A percentile compares a stretch with the other conserved stretches of the same genome.
phyloP scores from a whole-genome alignment of 2,797 vertebrate species.

The Sebastiscus albofasciatus region DNA sequence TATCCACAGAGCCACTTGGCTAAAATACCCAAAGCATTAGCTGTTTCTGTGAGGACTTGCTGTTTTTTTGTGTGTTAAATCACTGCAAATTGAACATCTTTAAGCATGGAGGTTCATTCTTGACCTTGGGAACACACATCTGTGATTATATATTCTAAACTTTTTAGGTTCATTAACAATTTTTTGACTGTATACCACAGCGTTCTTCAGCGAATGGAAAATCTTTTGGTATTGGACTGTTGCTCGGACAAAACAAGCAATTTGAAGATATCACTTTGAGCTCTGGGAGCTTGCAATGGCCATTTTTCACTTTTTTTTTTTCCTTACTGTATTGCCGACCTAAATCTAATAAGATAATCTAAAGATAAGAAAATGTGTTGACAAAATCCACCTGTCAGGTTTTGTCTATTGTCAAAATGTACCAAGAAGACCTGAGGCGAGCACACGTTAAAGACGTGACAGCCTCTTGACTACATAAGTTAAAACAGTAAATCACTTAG shows the following conservation, averaged over 20 bases:
- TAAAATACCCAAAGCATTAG: not conserved
- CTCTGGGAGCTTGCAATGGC: not conserved
- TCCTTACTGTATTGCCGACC: too few species aligned
- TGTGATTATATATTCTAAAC: not conserved
- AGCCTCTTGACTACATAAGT: slow-evolving; percentile 46
- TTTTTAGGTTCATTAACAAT: not conserved
- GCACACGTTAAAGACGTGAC: not conserved
- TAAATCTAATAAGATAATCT: not conserved
- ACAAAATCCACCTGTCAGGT: not conserved
- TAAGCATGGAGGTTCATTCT: not conserved
- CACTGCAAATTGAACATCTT: not conserved
- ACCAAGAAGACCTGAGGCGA: not conserved
- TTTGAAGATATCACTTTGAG: not conserved
- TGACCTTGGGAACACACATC: not conserved
- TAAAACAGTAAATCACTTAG: slow-evolving; percentile 62
- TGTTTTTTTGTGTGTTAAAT: not conserved
- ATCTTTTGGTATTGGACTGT: not conserved
- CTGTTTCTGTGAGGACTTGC: not conserved
- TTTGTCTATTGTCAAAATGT: slow-evolving; percentile 29
- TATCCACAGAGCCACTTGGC: not conserved
- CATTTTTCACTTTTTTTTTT: not conserved
- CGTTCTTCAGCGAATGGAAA: not conserved
- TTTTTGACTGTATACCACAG: not conserved
- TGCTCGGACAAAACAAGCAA: not conserved
- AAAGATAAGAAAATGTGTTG: not conserved